phyloP scores from a whole-genome alignment of 92 coral and sea anemone species.

The Micromussa lordhowensis region DNA sequence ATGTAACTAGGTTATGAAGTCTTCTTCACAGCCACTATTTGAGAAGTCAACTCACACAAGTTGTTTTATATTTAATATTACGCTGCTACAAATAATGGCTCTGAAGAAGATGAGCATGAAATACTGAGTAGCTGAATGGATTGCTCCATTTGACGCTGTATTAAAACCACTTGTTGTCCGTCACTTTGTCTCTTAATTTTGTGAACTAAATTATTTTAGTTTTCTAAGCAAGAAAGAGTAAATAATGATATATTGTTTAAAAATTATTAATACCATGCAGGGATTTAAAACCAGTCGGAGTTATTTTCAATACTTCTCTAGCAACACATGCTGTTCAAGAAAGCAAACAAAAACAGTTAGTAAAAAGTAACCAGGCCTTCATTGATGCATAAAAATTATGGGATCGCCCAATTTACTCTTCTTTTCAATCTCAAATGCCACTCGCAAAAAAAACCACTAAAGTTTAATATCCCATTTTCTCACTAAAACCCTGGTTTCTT shows the following conservation, averaged over 20 bases:
- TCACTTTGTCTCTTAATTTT: background rate
- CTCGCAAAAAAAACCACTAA: background rate
- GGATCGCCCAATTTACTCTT: background rate
- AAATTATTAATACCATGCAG: background rate
- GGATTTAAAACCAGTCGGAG: background rate
- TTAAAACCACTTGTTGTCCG: background rate
- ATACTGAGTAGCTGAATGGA: background rate
- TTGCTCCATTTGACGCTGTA: background rate
- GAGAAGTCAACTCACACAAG: background rate
- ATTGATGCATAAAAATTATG: background rate
- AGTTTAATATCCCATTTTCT: background rate
- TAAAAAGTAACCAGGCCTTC: slow-evolving; percentile 25
- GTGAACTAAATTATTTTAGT: background rate
- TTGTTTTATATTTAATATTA: too few relatives aligned
- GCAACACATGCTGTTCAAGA: background rate
- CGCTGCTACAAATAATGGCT: background rate
- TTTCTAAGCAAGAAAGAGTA: background rate
- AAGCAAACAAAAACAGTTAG: background rate
- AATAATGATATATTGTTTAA: background rate
- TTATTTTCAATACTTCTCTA: background rate
- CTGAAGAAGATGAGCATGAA: background rate
- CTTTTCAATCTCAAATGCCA: background rate
- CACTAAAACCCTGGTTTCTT: slow-evolving; percentile 3
- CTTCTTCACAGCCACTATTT: background rate
- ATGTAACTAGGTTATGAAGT: background rate